phyloP scores from a whole-genome alignment of 2,797 vertebrate genomes.

The Myripristis murdjan region DNA sequence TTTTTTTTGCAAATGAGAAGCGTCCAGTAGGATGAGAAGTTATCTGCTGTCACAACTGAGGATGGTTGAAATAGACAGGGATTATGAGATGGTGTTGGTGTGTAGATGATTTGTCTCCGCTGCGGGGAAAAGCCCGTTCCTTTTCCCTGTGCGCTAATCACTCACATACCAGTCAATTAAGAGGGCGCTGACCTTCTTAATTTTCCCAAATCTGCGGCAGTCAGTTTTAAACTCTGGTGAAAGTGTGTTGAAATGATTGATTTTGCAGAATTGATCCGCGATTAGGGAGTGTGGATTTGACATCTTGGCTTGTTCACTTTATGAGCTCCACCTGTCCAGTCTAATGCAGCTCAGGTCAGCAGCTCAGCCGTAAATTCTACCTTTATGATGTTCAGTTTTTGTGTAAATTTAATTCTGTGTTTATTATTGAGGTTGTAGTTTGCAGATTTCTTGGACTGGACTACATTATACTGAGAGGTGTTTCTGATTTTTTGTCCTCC shows the following conservation, averaged over 20 bases:
- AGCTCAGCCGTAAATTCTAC: no score
- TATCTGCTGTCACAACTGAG: neutral
- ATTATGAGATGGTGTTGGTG: slow-evolving; percentile 8
- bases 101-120: slow-evolving; percentile 44
- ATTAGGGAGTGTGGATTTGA: neutral
- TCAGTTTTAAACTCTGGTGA: neutral
- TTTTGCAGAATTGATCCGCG: neutral
- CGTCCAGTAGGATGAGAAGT: neutral
- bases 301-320: slow-evolving; percentile 26
- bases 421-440: no score
- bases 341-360: no score
- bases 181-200: slow-evolving; percentile 51
- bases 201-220: slow-evolving; percentile 19
- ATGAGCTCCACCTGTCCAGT: no score
- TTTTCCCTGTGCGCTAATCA: slow-evolving; percentile 48
- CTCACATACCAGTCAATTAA: slow-evolving; percentile 46
- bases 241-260: slow-evolving; percentile 29
- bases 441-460: no score
- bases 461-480: no score
- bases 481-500: no score
- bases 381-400: no score
- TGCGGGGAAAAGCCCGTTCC: slow-evolving; percentile 34
- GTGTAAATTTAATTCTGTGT: no score
- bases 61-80: slow-evolving; percentile 26
- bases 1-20: neutral